These are phyloP conservation scores for Cactoblastis cactorum DNA, from an alignment of 2,888 invertebrate species.

Conservation along the genomic window DNA sequence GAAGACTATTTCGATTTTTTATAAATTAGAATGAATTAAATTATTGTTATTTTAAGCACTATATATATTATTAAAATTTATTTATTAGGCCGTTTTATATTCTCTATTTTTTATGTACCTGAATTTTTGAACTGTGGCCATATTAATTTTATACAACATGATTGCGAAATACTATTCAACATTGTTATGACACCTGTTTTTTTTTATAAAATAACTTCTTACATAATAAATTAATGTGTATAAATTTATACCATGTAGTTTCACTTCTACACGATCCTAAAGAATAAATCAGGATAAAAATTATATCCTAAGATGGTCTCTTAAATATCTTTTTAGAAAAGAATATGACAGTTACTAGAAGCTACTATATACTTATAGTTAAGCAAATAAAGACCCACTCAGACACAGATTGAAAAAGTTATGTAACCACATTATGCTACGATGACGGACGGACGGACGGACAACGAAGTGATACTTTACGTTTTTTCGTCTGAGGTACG, in stretches of 20 bases:
- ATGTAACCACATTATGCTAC: no score
- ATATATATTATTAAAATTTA: slow-evolving; percentile 44
- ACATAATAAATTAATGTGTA: slow-evolving; percentile 67
- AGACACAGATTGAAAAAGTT: no score
- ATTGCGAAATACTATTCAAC: slow-evolving; percentile 45
- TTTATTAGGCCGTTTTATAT: slow-evolving; percentile 57
- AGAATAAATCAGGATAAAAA: no score
- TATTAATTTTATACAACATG: slow-evolving; percentile 59
- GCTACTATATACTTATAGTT: no score
- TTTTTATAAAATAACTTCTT: slow-evolving; percentile 59
- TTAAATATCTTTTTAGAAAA: no score
- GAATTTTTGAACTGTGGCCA: slow-evolving; percentile 76
- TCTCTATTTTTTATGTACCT: slow-evolving; percentile 72
- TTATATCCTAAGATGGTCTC: no score
- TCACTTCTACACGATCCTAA: no score
- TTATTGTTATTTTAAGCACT: slow-evolving; percentile 65
- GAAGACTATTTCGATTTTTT: slow-evolving; percentile 67
- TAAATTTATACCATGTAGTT: slow-evolving; percentile 37
- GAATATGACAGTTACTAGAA: no score
- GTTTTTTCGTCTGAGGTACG: no score
- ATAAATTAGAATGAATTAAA: slow-evolving; percentile 64
- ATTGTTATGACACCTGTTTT: slow-evolving; percentile 69
- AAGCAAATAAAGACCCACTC: no score
- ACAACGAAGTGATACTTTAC: no score
- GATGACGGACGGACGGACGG: no score